These are phyloP conservation scores for Sparus aurata DNA, from an alignment of 2,797 vertebrate species.

Conservation along the genomic window DNA sequence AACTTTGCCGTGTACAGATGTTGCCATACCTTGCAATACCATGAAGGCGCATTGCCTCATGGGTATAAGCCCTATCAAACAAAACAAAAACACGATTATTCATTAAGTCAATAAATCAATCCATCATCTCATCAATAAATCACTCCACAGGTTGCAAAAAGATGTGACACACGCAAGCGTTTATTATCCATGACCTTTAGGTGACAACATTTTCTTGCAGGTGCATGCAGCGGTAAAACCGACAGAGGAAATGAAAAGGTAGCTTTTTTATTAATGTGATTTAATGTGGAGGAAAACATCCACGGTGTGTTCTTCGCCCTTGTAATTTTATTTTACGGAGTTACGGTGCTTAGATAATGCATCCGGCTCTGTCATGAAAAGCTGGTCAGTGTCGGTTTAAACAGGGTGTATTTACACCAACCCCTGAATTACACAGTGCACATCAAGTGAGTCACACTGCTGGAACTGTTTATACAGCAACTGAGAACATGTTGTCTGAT, in stretches of 20 bases:
- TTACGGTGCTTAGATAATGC: slow-evolving; percentile 57
- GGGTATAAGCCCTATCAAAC: too few relatives aligned
- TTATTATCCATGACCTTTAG: slow-evolving; percentile 29
- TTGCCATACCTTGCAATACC: slow-evolving; percentile 12
- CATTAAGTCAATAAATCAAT: slow-evolving; percentile 47
- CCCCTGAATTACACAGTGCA: slow-evolving; percentile 63
- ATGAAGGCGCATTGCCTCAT: slow-evolving; percentile 33
- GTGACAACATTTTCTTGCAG: slow-evolving; percentile 31
- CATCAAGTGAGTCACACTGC: slow-evolving; percentile 73
- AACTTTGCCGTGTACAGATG: background rate
- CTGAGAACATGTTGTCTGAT: slow-evolving; percentile 56
- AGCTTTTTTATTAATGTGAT: slow-evolving; percentile 30
- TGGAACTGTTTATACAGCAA: slow-evolving; percentile 78
- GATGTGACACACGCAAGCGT: background rate
- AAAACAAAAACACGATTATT: slow-evolving; percentile 27
- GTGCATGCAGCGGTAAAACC: slow-evolving; percentile 27
- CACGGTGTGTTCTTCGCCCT: slow-evolving; percentile 34
- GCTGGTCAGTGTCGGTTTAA: slow-evolving; percentile 52
- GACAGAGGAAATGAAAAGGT: slow-evolving; percentile 53
- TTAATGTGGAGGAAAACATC: slow-evolving; percentile 52
- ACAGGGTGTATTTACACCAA: slow-evolving; percentile 68
- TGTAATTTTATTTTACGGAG: slow-evolving; percentile 69
- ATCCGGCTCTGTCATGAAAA: slow-evolving; percentile 62
- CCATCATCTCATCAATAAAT: slow-evolving; percentile 45
- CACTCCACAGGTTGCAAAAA: slow-evolving; percentile 21